These are phyloP conservation scores for Crenuchus spilurus DNA, from an alignment of 2,797 vertebrate genomes.

Conservation along the genomic window DNA sequence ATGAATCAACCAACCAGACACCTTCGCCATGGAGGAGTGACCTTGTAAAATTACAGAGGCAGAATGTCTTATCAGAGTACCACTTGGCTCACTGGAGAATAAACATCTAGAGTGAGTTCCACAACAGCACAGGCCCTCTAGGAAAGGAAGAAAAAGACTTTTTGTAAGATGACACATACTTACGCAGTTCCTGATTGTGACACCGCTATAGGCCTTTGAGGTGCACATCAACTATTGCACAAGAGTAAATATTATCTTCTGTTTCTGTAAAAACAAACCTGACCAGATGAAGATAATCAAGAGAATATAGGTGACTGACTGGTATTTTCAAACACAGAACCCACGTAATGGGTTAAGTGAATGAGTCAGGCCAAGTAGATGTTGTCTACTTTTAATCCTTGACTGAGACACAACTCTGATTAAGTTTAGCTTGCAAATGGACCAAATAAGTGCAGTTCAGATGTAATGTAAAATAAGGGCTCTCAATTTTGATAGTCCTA, in stretches of 20 bases:
- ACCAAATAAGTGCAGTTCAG: constrained; percentile 16
- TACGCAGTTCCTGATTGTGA: constrained; percentile 34
- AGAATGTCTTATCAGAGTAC: constrained; percentile 44
- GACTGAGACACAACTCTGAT: constrained; percentile 5
- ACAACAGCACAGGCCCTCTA: constrained; percentile 30
- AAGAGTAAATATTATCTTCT: constrained; percentile 43
- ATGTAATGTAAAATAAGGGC: constrained; percentile 11
- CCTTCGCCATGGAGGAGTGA: constrained; percentile 41
- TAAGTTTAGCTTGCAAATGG: constrained; percentile 21
- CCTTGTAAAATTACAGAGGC: constrained; percentile 46
- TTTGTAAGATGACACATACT: constrained; percentile 22
- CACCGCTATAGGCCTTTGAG: constrained; percentile 13
- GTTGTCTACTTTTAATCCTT: constrained; percentile 15
- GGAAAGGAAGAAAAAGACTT: background rate
- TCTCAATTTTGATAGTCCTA: background rate
- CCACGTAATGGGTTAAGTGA: background rate
- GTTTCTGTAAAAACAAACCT: constrained; percentile 28
- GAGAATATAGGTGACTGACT: constrained; percentile 7
- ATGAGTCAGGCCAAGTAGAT: constrained; percentile 23
- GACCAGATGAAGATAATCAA: constrained; percentile 23
- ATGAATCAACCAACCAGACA: constrained; percentile 48
- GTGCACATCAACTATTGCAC: constrained; percentile 11
- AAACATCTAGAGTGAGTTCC: constrained; percentile 42
- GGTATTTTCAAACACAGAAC: background rate
- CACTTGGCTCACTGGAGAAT: constrained; percentile 47